Evolutionary conservation across 2,888 invertebrate species (phyloP).

Genomic region (Cheilosia pagana): DNA sequence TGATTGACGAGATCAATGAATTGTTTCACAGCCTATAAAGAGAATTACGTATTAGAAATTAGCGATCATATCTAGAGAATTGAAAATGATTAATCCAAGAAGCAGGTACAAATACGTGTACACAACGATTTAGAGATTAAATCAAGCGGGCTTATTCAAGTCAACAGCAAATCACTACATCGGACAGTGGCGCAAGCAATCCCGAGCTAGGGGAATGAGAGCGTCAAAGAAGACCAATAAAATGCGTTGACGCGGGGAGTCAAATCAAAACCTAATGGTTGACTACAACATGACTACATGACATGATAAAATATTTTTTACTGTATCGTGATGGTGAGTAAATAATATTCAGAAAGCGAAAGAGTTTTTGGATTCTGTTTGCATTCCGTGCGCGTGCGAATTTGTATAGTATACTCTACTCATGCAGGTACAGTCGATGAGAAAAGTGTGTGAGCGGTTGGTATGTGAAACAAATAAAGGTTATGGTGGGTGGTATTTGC

Average conservation of each 20-base stretch:
- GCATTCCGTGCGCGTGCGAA: slow-evolving; percentile 31
- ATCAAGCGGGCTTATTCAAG: slow-evolving; percentile 17
- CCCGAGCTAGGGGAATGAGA: neutral
- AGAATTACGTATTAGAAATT: slow-evolving; percentile 20
- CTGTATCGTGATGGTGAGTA: slow-evolving; percentile 8
- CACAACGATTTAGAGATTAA: slow-evolving; percentile 7
- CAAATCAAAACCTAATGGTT: slow-evolving; percentile 45
- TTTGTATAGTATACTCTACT: no score
- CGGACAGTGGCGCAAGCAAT: neutral
- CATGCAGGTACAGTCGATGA: slow-evolving; percentile 53
- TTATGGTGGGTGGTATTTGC: neutral
- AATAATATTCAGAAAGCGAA: slow-evolving; percentile 30
- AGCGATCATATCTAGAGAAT: neutral
- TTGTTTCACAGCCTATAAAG: slow-evolving; percentile 83
- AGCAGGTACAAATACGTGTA: slow-evolving; percentile 25
- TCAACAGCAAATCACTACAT: slow-evolving; percentile 6
- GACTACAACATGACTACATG: slow-evolving; percentile 1
- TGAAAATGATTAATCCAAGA: slow-evolving; percentile 4
- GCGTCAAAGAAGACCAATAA: slow-evolving; percentile 24
- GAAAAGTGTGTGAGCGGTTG: slow-evolving; percentile 25
- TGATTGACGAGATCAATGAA: slow-evolving; percentile 83
- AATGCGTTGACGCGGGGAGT: slow-evolving; percentile 24
- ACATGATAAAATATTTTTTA: slow-evolving; percentile 10
- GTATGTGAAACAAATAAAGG: neutral
- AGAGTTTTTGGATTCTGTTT: slow-evolving; percentile 14